A percentile compares a stretch with the other conserved stretches of the same genome.
phyloP scores from a whole-genome alignment of 2,888 invertebrate genomes.

The Sialis lutaria region DNA sequence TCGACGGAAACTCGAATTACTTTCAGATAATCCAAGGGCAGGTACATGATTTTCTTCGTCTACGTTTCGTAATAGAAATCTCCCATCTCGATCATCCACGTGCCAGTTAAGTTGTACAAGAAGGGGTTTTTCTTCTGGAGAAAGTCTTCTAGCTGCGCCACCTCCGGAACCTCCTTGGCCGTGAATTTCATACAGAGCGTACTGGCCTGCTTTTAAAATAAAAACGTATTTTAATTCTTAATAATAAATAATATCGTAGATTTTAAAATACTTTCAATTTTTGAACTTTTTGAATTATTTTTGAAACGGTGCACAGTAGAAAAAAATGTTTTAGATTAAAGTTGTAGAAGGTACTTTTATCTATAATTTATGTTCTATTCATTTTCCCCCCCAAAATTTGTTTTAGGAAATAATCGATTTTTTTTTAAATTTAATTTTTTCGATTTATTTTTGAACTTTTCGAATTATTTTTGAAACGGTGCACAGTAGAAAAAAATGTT shows the following conservation, averaged over 20 bases:
- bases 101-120: constrained; percentile 98
- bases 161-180: constrained; percentile 15
- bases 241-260: neutral
- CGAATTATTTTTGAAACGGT: too few species aligned
- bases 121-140: constrained; percentile 84
- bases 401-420: too few species aligned
- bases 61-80: constrained; percentile 83
- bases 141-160: constrained; percentile 70
- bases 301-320: too few species aligned
- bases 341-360: too few species aligned
- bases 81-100: constrained; percentile 93
- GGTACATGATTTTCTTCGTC: constrained; percentile 63
- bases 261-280: neutral
- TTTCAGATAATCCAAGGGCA: constrained; percentile 50
- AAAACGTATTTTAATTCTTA: neutral
- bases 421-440: too few species aligned
- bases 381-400: too few species aligned
- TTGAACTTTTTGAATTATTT: too few species aligned
- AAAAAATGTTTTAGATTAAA: too few species aligned
- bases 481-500: too few species aligned
- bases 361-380: too few species aligned
- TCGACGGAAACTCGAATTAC: constrained; percentile 71
- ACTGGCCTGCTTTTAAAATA: constrained; percentile 20
- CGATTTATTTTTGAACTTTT: too few species aligned
- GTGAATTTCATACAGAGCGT: constrained; percentile 58